A percentile compares a stretch with the other conserved stretches of the same genome.
Evolutionary conservation across 1,140 invertebrate species (phyloP).

Genomic region (Trachymyrmex cornetzi): DNA sequence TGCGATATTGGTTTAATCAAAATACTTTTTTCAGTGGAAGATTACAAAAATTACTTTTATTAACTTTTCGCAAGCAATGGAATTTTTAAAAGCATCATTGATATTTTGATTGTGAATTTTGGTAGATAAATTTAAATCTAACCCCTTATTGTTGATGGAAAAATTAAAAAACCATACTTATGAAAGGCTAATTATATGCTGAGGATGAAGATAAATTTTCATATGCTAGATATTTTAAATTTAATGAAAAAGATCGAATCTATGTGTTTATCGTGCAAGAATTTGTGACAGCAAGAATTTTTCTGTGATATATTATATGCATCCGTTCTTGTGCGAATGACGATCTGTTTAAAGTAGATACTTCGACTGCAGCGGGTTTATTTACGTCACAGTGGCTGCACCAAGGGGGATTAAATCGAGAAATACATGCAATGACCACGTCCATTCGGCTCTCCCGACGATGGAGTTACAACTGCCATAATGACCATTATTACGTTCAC

Average conservation of each 20-base stretch:
- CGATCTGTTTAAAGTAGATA: slow-evolving; percentile 28
- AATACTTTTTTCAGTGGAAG: too few relatives aligned
- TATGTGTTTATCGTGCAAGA: neutral
- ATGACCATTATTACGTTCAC: slow-evolving; percentile 64
- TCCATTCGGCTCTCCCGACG: slow-evolving; percentile 43
- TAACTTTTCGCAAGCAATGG: too few relatives aligned
- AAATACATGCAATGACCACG: slow-evolving; percentile 47
- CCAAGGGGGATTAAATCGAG: slow-evolving; percentile 52
- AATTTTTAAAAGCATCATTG: too few relatives aligned
- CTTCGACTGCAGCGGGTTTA: slow-evolving; percentile 25
- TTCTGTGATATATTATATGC: neutral
- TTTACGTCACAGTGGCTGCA: slow-evolving; percentile 56
- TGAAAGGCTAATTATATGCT: too few relatives aligned
- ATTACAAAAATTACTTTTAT: slow-evolving; percentile 2
- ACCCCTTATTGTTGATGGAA: too few relatives aligned
- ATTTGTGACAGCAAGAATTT: neutral
- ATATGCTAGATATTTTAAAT: neutral
- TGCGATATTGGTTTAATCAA: too few relatives aligned
- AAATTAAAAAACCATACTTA: too few relatives aligned
- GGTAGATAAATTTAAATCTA: too few relatives aligned
- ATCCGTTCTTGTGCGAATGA: slow-evolving; percentile 30
- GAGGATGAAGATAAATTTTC: neutral
- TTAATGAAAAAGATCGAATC: neutral
- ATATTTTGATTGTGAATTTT: too few relatives aligned
- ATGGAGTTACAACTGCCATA: slow-evolving; percentile 57